These are phyloP conservation scores for Symphodus melops DNA, from an alignment of 2,113 vertebrate genomes.

Conservation along the genomic window DNA sequence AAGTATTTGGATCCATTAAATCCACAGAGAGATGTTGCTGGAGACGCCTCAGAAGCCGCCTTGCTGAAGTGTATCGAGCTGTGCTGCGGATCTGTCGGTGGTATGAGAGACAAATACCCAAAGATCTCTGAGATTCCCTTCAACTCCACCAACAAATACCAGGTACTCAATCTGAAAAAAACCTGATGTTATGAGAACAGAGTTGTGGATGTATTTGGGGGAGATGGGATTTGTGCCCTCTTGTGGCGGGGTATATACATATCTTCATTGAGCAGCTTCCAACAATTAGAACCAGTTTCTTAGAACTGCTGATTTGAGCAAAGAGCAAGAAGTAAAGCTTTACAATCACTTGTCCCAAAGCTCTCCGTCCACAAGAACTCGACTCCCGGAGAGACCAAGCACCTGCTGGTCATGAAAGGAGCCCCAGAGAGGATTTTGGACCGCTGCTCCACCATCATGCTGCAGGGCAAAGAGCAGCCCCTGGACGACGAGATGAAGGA, in stretches of 20 bases:
- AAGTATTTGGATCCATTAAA: background rate
- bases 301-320: background rate
- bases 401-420: conserved; percentile 93
- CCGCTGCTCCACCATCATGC: conserved; percentile 88
- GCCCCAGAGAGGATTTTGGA: conserved; percentile 94
- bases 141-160: conserved; percentile 97
- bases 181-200: too few relatives aligned
- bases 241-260: conserved; percentile 15
- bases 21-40: conserved; percentile 88
- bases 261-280: background rate
- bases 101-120: conserved; percentile 87
- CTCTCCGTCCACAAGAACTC: conserved; percentile 90
- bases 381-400: conserved; percentile 78
- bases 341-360: conserved; percentile 62
- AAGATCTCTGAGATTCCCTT: conserved; percentile 93
- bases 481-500: conserved; percentile 91
- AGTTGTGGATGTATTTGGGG: background rate
- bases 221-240: conserved; percentile 18
- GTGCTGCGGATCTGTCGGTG: conserved; percentile 90
- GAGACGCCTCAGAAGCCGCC: conserved; percentile 94
- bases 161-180: conserved; percentile 83
- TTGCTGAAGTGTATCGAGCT: conserved; percentile 94
- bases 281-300: too few relatives aligned
- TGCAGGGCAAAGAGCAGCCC: conserved; percentile 88
- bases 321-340: background rate